Base-by-base conservation (phyloP, 2,797 vertebrate genomes). In the Rhinella marina region DNA sequence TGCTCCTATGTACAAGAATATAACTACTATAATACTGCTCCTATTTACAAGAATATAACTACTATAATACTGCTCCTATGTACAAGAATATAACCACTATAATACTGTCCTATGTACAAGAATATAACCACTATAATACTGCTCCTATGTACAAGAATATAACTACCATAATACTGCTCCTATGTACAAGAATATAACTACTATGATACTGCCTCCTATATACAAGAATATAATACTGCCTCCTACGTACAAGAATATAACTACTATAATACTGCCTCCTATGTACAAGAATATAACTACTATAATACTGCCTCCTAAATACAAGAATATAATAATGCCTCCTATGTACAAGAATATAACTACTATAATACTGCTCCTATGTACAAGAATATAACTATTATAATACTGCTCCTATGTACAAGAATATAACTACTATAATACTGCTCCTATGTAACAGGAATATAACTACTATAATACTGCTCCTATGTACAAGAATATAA, bases 41-140 rank as follows among this genome's bases (percentile, higher is more conserved):
- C 32, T 32, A 32, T 32, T 2, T 32, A 32, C 32, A 32, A 32
- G 32, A 32, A 32, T 32, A 59, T 61, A 61, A 61, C 59, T 61
- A 61, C 59, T 61, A 61, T 61, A 61, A 61, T 21, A 61, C 19
- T 61, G 59, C 5, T 21, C 59, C 59, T 61, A 61, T 61, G 6
- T 21, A 61, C 59, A 61, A 61, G 59, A 61, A 61, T 61, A 61
- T 61, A 61, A 61, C 59, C 23, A 61, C 61, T 64, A 64, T 64
- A 64, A 64, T 64, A 64, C 61, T 64, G 23, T 10, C 61, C 61
- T 64, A 64, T 64, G 10, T 64, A 64, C 61, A 64, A 64, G 61
- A 64, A 64, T 64, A 64, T 64, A 64, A 64, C 62, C 25, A 64
- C 4, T 68, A 68, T 68, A 68, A 68, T 68, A 68, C n/a, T 68